phyloP scores from a whole-genome alignment of 2,888 invertebrate genomes.

The Cantharis flavilabris region DNA sequence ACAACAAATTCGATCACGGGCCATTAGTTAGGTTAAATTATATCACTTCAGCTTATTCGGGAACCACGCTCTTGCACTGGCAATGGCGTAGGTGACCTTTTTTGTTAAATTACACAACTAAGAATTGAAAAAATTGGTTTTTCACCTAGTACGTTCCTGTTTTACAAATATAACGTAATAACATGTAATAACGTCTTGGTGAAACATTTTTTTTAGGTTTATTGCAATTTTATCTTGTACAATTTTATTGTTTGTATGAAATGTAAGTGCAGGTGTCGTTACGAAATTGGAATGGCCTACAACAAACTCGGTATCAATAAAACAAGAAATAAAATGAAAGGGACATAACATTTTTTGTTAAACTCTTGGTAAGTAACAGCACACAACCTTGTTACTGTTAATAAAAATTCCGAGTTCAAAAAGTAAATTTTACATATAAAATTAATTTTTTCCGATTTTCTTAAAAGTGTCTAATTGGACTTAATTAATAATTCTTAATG shows the following conservation, averaged over 20 bases:
- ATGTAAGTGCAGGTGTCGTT: neutral
- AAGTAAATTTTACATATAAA: neutral
- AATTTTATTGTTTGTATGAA: neutral
- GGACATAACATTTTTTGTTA: neutral
- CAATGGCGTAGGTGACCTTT: too few relatives aligned
- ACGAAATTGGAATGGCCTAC: neutral
- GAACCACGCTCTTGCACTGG: too few relatives aligned
- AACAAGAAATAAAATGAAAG: constrained; percentile 1
- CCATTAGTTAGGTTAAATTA: too few relatives aligned
- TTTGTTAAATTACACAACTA: too few relatives aligned
- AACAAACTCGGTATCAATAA: neutral
- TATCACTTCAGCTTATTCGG: too few relatives aligned
- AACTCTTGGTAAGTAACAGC: neutral
- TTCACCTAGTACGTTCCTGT: too few relatives aligned
- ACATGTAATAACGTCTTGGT: neutral
- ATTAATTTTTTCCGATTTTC: neutral
- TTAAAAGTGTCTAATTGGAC: neutral
- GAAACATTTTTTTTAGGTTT: neutral
- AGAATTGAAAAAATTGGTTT: too few relatives aligned
- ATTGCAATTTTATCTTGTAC: neutral
- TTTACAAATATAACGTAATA: neutral
- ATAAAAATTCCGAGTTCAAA: neutral
- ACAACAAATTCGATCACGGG: too few relatives aligned
- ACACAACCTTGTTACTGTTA: neutral
- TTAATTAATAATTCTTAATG: neutral